Evolutionary conservation across 2,797 vertebrate genomes (phyloP).

Genomic region (Characodon lateralis): DNA sequence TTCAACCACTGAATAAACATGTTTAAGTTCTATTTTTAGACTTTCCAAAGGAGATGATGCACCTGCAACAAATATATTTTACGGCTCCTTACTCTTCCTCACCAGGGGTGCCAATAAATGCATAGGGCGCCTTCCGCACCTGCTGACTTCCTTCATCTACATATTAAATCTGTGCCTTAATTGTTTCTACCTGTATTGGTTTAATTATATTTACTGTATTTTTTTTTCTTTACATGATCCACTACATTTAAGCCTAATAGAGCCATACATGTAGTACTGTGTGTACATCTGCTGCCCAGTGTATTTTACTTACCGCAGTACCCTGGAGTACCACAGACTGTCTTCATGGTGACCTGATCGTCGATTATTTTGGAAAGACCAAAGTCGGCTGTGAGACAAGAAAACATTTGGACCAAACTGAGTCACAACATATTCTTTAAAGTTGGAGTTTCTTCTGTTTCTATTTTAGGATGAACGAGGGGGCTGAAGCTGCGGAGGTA

Average conservation of each 20-base stretch:
- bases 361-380: conserved; percentile 91
- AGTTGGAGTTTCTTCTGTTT: conserved; percentile 17
- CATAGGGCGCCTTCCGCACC: background rate
- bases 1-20: too few species aligned
- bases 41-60: too few species aligned
- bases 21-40: too few species aligned
- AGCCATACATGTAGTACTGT: background rate
- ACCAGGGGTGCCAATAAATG: too few species aligned
- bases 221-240: background rate
- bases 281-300: background rate
- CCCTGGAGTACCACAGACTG: conserved; percentile 87
- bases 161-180: background rate
- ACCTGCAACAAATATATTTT: too few species aligned
- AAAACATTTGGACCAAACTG: background rate
- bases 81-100: background rate
- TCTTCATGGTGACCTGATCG: conserved; percentile 92
- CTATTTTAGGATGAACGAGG: background rate
- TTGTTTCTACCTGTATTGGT: background rate
- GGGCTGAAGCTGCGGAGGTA: conserved; percentile 8
- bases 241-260: background rate
- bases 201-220: background rate
- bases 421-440: background rate
- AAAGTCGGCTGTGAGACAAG: conserved; percentile 83
- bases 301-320: conserved; percentile 86
- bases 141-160: background rate